Evolutionary conservation across 2,797 vertebrate species (phyloP).

Genomic region (Siniperca undulata): DNA sequence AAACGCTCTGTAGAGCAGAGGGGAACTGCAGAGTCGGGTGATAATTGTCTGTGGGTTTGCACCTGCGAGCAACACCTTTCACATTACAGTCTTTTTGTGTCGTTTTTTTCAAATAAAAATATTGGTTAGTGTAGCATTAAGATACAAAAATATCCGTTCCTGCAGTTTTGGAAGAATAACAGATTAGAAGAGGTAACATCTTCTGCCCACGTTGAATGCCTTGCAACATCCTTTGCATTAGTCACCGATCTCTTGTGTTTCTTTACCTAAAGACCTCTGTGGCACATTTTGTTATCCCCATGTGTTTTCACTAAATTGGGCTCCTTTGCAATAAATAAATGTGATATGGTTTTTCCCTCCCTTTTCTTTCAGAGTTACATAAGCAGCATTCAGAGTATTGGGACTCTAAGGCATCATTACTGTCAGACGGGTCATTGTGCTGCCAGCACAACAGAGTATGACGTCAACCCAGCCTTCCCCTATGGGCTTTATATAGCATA

Average conservation of each 20-base stretch:
- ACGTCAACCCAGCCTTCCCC: conserved; percentile 45
- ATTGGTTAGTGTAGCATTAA: background rate
- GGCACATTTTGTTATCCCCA: background rate
- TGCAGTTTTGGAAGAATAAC: background rate
- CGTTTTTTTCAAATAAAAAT: background rate
- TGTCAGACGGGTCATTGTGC: conserved; percentile 52
- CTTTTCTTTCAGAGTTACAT: conserved; percentile 45
- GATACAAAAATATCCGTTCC: background rate
- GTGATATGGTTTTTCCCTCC: conserved; percentile 16
- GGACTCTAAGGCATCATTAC: conserved; percentile 59
- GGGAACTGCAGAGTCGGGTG: background rate
- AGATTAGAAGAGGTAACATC: background rate
- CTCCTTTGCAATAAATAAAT: conserved; percentile 23
- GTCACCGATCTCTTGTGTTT: background rate
- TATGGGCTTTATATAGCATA: conserved; percentile 54
- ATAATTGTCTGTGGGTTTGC: background rate
- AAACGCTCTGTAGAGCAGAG: background rate
- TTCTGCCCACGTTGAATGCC: background rate
- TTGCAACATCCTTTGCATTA: background rate
- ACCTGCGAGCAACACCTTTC: background rate
- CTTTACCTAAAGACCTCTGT: background rate
- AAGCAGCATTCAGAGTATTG: conserved; percentile 54
- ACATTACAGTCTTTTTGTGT: background rate
- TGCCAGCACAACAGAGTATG: conserved; percentile 46
- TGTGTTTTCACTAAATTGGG: conserved; percentile 25